Evolutionary conservation across 2,888 invertebrate species (phyloP), one percentile per base, ranked within the genome.

Genomic region (Limenitis camilla): DNA sequence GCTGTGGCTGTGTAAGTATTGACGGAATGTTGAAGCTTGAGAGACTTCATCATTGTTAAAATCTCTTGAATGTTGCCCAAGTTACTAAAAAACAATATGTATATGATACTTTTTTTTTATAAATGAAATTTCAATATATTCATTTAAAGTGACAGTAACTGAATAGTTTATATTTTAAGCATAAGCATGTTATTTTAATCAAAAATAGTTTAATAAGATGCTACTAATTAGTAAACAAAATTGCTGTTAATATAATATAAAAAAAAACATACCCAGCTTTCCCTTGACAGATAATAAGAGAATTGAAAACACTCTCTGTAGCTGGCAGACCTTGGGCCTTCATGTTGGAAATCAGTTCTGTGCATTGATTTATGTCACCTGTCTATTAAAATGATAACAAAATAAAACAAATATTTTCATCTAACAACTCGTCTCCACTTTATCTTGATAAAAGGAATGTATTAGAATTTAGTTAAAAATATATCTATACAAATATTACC

Each of bases 281-380:
- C 7, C 89, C 88, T 69, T 92, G 89, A 8, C 89, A 90, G 49
- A 91, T 68, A 7, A 92, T 87, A 0, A 93, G 76, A 0, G 89
- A 83, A 62, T 90, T 90, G 49, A 91, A 91, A 19, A 90, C 76
- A 52, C 74, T 77, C 62, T 91, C 90, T n/a, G 89, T 89, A 0
- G 90, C 78, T 0, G 90, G 73, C 40, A 89, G 71, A 1, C 77
- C 77, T 11, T 77, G 74, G 1, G 81, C 66, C 61, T 91, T 91
- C 90, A 93, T 92, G 42, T 89, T 86, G 2, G 89, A 76, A 49
- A 93, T 76, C 5, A 92, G 78, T 62, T 89, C 86, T 9, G 85
- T 76, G 0, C 90, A 87, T 65, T 90, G 88, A 32, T 88, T 81
- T 11, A 90, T 68, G 63, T 92, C 88, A 9, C 91, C 92, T 6